Base-by-base conservation (phyloP, 1,140 invertebrate genomes). In the Fopius arisanus region DNA sequence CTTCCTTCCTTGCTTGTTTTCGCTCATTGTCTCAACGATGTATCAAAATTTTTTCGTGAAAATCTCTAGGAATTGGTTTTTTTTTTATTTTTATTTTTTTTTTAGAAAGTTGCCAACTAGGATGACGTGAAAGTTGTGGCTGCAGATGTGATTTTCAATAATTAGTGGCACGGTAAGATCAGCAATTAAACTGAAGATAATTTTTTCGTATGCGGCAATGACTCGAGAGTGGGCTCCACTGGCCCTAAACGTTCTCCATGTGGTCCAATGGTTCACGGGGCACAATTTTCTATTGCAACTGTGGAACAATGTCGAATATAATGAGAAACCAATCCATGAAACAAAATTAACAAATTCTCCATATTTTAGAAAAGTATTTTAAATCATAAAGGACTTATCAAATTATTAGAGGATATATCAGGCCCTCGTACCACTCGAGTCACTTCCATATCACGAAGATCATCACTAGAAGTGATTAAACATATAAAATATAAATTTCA, bases 191-290 rank as follows among this genome's bases (percentile, higher is more conserved):
- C 14, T 19, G 10, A 7, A 48, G 43, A 3, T 62, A 62, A 28
- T 62, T 62, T 7, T 28, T 65, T 65, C 33, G 9, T 1, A 16
- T 65, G n/a, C 9, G 16, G 12, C 1, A 31, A 63, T 23, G 21
- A 31, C 33, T 69, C 67, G 41, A 54, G 73, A 59, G n/a, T n/a
- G 54, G 59, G 67, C 67, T 59, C 37, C 67, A 74, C 67, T 51
- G 73, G 73, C 68, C 73, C 67, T 65, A 72, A 75, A 80, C 70
- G 67, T 80, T 73, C 72, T 59, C 54, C 79, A 80, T 66, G 84
- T 75, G 84, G 84, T 86, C 83, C 84, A 85, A 85, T 84, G 84
- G 83, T 86, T 86, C 78, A 85, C 74, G 83, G 84, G 84, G 84
- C 83, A 85, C 84, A 86, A 85, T 85, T 86, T 86, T 85, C 66